phyloP scores from a whole-genome alignment of 2,113 vertebrate genomes.

The Amazona vittata region DNA sequence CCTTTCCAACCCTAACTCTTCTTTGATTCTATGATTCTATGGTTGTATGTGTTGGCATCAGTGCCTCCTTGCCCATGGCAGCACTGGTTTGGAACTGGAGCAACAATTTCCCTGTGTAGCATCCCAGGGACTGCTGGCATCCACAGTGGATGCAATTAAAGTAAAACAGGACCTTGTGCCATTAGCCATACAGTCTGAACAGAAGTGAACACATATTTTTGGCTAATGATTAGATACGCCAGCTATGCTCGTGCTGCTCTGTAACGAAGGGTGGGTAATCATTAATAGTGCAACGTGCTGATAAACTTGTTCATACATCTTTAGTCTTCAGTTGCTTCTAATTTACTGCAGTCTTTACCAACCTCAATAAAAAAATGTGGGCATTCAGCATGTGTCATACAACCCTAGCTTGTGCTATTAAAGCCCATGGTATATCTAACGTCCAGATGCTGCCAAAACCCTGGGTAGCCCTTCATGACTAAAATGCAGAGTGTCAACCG shows the following conservation, averaged over 20 bases:
- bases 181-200: neutral
- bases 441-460: neutral
- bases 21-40: too few relatives aligned
- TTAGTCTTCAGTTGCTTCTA: neutral
- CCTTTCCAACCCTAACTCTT: too few relatives aligned
- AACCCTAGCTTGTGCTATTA: neutral
- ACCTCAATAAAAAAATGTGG: neutral
- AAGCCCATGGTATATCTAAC: neutral
- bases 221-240: neutral
- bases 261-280: neutral
- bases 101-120: neutral
- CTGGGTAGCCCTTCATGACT: neutral
- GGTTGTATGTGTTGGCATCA: accelerated
- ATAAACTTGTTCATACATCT: neutral
- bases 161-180: neutral
- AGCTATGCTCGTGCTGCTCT: neutral
- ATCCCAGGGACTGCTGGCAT: neutral
- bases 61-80: neutral
- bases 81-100: neutral
- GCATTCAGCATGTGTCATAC: accelerated
- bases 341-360: neutral
- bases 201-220: neutral
- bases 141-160: neutral
- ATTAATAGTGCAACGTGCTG: neutral
- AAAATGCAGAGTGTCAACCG: neutral